Evolutionary conservation across 2,888 invertebrate species (phyloP), one percentile per base, ranked within the genome.

Genomic region (Choreutis nemorana): DNA sequence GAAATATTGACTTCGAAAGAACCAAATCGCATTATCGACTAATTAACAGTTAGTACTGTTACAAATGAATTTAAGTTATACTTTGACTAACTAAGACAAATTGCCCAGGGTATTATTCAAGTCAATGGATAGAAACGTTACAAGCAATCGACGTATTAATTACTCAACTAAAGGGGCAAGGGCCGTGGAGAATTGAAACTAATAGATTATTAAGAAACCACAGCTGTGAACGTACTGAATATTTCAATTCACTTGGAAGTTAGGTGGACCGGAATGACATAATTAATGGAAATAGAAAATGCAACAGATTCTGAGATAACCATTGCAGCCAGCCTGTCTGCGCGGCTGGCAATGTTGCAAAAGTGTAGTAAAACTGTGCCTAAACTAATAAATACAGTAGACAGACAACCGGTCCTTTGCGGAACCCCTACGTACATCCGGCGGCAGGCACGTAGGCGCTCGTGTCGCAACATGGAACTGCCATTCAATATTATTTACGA

Each of bases 391-490:
- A 55, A 58, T 54, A 50, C 47, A 40, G 44, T 42, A 54, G 50
- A 47, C 50, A 58, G 55, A 56, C 50, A 65, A 70, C 73, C 68
- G 71, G 73, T 73, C 61, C 57, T 57, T 50, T 55, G 49, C 59
- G 58, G 62, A 62, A 61, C 70, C 67, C 73, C 71, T 77, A 77
- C 78, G 71, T 72, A 71, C 70, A 78, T 78, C 78, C 77, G 78
- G 78, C 64, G 67, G 47, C 44, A 38, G 40, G 41, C 34, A 63
- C 62, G 75, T 72, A 61, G 73, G 75, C 49, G 55, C 51, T 35
- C 32, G 45, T 16, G 22, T 14, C 14, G 28, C 29, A 38, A 60
- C 61, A 57, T 52, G 63, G 67, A 63, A 66, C 57, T 65, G 72
- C 71, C 71, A 58, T 62, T 65, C 64, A 61, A 49, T 38, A 41